A percentile compares a stretch with the other conserved stretches of the same genome.
Conservation (phyloP, 2,888 invertebrate species). For the Rotaria magnacalcarata region DNA sequence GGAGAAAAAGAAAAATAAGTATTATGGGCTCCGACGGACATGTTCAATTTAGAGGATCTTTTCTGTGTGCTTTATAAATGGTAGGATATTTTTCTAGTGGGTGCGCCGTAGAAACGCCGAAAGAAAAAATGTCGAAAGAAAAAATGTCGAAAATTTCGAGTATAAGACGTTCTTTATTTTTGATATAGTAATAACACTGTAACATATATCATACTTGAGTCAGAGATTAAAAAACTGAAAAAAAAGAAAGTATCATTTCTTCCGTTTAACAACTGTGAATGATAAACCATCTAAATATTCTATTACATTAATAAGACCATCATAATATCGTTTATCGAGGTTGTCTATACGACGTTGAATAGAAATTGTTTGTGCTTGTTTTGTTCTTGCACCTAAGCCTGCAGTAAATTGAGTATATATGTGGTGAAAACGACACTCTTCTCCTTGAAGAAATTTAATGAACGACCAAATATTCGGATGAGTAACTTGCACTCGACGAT, state of each 20-base stretch:
- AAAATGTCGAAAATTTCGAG: too few species aligned
- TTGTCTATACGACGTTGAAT: neutral
- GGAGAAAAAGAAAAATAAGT: too few species aligned
- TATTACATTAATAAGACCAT: neutral
- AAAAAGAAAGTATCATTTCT: neutral
- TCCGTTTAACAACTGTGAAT: neutral
- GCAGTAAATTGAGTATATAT: neutral
- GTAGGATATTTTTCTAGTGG: too few species aligned
- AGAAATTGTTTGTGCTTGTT: neutral
- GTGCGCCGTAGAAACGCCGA: too few species aligned
- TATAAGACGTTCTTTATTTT: too few species aligned
- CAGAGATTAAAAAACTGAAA: too few species aligned
- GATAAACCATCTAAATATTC: conserved; percentile 4
- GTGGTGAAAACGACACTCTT: neutral
- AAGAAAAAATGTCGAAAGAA: too few species aligned
- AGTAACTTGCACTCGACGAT: neutral
- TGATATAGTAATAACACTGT: too few species aligned
- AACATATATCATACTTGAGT: too few species aligned
- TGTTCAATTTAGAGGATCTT: too few species aligned
- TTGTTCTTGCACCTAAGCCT: neutral
- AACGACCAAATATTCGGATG: conserved; percentile 1
- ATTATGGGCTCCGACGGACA: too few species aligned
- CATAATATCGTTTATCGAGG: neutral
- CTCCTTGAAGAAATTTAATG: neutral
- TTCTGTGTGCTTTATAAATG: too few species aligned